Base-by-base conservation (phyloP, 1,140 invertebrate genomes). In the Caenorhabditis briggsae region DNA sequence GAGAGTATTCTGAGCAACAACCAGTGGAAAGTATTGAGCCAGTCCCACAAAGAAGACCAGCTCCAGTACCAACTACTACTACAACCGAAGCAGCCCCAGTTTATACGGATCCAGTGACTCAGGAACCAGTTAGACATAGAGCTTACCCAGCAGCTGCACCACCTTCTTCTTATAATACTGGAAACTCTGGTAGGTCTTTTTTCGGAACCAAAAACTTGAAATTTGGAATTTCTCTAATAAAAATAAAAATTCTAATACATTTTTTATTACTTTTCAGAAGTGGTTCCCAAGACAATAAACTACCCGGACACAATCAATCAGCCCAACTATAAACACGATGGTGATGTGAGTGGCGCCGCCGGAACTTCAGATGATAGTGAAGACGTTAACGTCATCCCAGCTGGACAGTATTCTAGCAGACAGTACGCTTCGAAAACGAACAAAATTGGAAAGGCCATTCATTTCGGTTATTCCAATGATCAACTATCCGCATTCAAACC, bases 381-480 rank as follows among this genome's bases (percentile, higher is more conserved):
- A 41, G 53, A 56, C 43, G 82, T 83, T 20, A 58, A 56, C 56
- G 82, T 83, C 82, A 83, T 74, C 65, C 61, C 55, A 50, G 46
- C 84, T 46, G 84, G 50, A 70, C 65, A 56, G 78, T 50, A 78
- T 78, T 78, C 70, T 14, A 46, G 14, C 14, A 8, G 70, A 78
- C 70, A 78, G 12, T 78, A 78, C 70, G 70, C 70, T 50, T 78
- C 70, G 53, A 78, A 78, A 14, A 78, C 70, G 46, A 78, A 78
- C 11, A 78, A 78, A 53, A 78, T 78, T 50, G 70, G 70, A 53
- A 78, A 78, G 53, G 70, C 70, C 70, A 53, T 78, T 23, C 84
- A 64, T 61, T 64, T 65, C 23, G 84, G 84, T 18, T 85, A 85
- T 53, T 59, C 61, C 84, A 78, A 70, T 50, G 84, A 85, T 55